Evolutionary conservation across 2,113 vertebrate species (phyloP).

Genomic region (Xyrauchen texanus): DNA sequence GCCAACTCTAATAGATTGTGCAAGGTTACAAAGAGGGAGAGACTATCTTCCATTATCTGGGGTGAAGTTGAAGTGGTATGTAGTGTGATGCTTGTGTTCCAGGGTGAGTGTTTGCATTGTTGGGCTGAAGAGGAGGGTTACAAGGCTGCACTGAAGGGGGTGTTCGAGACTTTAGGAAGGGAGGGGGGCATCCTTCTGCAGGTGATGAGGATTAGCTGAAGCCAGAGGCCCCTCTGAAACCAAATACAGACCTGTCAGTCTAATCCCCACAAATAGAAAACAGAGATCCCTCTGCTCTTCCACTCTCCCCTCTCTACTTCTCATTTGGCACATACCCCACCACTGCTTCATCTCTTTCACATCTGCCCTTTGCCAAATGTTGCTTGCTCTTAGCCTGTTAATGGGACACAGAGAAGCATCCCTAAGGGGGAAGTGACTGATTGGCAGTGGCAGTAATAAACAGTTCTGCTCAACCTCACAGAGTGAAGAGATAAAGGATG

Average conservation of each 20-base stretch:
- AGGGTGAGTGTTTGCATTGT: constrained; percentile 75
- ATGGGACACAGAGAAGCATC: constrained; percentile 65
- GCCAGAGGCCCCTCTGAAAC: constrained; percentile 78
- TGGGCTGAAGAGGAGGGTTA: constrained; percentile 44
- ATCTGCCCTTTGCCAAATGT: constrained; percentile 63
- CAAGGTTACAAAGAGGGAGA: constrained; percentile 25
- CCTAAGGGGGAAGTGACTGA: constrained; percentile 69
- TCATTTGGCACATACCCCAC: constrained; percentile 59
- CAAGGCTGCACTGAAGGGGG: constrained; percentile 32
- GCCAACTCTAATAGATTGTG: constrained; percentile 57
- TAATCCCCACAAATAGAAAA: constrained; percentile 83
- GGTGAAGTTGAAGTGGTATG: constrained; percentile 72
- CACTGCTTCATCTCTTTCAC: constrained; percentile 63
- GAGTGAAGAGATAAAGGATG: constrained; percentile 71
- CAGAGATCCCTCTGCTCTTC: constrained; percentile 62
- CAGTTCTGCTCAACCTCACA: constrained; percentile 60
- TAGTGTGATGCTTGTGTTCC: constrained; percentile 76
- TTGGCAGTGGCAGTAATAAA: constrained; percentile 69
- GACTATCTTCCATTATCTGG: constrained; percentile 58
- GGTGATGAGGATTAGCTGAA: constrained; percentile 81
- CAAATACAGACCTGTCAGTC: constrained; percentile 81
- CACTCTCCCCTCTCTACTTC: constrained; percentile 49
- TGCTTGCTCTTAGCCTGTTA: constrained; percentile 49
- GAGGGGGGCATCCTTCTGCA: constrained; percentile 63
- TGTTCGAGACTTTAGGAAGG: constrained; percentile 49